These are phyloP conservation scores for Drosophila silvestris DNA, from an alignment of 2,888 invertebrate species.

Conservation along the genomic window DNA sequence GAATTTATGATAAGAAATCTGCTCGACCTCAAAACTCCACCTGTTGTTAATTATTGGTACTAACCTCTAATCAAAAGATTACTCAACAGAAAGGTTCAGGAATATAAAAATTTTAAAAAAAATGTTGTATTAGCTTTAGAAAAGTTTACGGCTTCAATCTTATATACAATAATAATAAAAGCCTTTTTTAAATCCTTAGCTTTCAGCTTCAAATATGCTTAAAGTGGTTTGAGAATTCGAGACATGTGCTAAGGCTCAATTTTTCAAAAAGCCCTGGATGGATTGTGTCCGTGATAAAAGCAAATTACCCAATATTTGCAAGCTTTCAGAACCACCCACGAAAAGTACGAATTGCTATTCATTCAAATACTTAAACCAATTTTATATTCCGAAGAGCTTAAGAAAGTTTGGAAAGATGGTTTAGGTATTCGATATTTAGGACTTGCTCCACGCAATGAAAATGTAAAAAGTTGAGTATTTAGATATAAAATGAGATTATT, in stretches of 20 bases:
- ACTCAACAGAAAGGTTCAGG: neutral
- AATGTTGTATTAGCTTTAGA: neutral
- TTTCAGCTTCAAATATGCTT: neutral
- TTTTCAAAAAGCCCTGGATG: neutral
- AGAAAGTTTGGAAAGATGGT: neutral
- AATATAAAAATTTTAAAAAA: neutral
- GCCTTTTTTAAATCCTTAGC: neutral
- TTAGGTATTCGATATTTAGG: neutral
- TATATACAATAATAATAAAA: no score
- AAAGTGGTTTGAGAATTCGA: neutral
- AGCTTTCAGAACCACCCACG: neutral
- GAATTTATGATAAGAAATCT: neutral
- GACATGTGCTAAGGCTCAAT: accelerated
- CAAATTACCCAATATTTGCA: neutral
- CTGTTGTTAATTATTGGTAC: conserved; percentile 6
- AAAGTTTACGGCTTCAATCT: no score
- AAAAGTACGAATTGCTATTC: no score
- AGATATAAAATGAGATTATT: neutral
- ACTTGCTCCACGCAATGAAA: neutral
- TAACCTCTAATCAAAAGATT: neutral
- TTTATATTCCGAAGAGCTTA: neutral
- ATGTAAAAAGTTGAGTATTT: no score
- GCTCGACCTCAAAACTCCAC: neutral
- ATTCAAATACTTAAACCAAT: conserved; percentile 1
- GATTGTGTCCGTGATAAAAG: neutral